phyloP scores from a whole-genome alignment of 2,888 invertebrate species.

The Pseudococcus viburni region DNA sequence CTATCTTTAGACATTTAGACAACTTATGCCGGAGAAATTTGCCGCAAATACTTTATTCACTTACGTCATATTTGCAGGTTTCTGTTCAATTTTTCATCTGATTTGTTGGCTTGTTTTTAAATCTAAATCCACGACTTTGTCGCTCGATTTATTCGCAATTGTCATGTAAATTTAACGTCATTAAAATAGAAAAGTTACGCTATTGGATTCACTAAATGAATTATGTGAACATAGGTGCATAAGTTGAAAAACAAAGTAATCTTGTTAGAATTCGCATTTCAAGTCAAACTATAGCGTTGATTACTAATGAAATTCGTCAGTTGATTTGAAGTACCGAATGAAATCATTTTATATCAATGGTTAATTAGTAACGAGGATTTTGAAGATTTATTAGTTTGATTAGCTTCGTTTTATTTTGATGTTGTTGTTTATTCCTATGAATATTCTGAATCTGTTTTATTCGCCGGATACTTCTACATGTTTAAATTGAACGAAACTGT shows the following conservation, averaged over 20 bases:
- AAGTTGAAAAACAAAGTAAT: not conserved
- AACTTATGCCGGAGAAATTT: not conserved
- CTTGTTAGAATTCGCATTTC: not conserved
- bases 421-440: not conserved
- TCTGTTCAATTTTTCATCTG: not conserved
- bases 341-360: constrained; percentile 9
- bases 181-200: not conserved
- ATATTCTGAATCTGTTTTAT: not conserved
- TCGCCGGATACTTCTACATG: not conserved
- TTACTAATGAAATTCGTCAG: constrained; percentile 41
- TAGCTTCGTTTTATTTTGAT: not conserved
- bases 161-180: not conserved
- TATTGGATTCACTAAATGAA: not conserved
- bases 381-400: not conserved
- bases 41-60: not conserved
- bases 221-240: not conserved
- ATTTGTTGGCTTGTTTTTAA: not conserved
- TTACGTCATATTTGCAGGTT: constrained; percentile 40
- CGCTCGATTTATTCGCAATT: not conserved
- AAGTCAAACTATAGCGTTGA: not conserved
- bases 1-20: constrained; percentile 40
- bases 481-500: not conserved
- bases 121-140: not conserved
- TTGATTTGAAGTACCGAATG: constrained; percentile 22
- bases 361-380: constrained; percentile 14